These are phyloP conservation scores for Heliocidaris erythrogramma DNA, from an alignment of 35 echinoderm and acorn worm genomes.

Conservation along the genomic window DNA sequence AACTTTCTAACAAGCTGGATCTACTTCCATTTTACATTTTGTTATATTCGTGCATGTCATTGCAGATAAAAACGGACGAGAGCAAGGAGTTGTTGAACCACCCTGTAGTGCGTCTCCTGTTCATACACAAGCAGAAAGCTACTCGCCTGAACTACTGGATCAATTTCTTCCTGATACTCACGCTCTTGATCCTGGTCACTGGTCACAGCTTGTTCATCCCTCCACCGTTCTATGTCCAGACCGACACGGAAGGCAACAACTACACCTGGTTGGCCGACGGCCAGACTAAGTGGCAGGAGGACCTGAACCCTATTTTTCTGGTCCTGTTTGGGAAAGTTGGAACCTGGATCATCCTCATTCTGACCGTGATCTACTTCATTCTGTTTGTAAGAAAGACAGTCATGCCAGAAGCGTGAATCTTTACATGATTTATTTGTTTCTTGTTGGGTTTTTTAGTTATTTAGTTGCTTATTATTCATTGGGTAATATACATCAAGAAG, in stretches of 20 bases:
- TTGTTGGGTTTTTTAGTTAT: too few species aligned
- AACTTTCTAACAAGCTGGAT: too few species aligned
- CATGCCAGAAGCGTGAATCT: too few species aligned
- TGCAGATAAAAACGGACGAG: not conserved
- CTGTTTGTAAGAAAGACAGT: slow-evolving; percentile 30
- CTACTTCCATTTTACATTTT: too few species aligned
- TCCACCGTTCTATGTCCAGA: not conserved
- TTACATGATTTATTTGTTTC: too few species aligned
- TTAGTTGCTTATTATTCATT: too few species aligned
- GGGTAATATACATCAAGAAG: too few species aligned
- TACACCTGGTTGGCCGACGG: slow-evolving; percentile 48
- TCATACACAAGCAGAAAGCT: not conserved
- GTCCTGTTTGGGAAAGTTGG: slow-evolving; percentile 30
- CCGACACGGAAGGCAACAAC: not conserved
- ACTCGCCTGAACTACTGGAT: not conserved
- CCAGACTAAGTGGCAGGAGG: not conserved
- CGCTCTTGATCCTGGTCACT: not conserved
- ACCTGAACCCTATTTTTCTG: not conserved
- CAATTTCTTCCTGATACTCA: not conserved
- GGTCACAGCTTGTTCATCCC: slow-evolving; percentile 5
- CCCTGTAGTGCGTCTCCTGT: not conserved
- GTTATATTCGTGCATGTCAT: not conserved
- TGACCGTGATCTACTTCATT: slow-evolving; percentile 12
- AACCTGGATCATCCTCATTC: slow-evolving; percentile 8
- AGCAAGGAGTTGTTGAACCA: slow-evolving; percentile 11